Conservation (phyloP, 2,797 vertebrate species). For the Danio jaintianensis region DNA sequence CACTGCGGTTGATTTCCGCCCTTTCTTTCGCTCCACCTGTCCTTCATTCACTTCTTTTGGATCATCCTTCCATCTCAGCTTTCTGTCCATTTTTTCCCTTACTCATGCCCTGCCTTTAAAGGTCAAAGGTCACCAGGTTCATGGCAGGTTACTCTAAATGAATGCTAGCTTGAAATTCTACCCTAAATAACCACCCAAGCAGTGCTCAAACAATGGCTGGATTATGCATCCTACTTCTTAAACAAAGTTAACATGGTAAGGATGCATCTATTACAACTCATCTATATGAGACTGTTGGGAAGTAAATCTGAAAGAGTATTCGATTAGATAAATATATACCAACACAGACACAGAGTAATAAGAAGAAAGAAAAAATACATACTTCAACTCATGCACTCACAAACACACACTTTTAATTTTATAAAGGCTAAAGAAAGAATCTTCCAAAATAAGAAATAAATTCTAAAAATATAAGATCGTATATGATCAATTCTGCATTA, state of each 20-base stretch:
- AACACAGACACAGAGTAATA: constrained; percentile 61
- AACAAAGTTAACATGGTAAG: too few relatives aligned
- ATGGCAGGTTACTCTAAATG: constrained; percentile 55
- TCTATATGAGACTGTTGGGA: background rate
- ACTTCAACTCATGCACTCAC: constrained; percentile 4
- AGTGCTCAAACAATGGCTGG: background rate
- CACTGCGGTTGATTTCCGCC: constrained; percentile 6
- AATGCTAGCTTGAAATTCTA: constrained; percentile 24
- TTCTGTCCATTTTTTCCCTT: constrained; percentile 14
- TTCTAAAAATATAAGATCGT: too few relatives aligned
- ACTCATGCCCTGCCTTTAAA: constrained; percentile 44
- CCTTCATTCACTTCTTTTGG: constrained; percentile 20
- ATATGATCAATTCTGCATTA: too few relatives aligned
- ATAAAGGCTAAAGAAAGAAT: constrained; percentile 75
- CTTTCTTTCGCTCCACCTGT: constrained; percentile 23
- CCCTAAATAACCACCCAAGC: background rate
- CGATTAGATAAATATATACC: constrained; percentile 61
- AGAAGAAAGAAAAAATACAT: constrained; percentile 27
- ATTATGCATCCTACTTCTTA: constrained; percentile 7
- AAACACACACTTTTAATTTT: background rate
- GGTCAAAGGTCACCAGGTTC: constrained; percentile 76
- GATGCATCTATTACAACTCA: too few relatives aligned
- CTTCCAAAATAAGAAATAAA: background rate
- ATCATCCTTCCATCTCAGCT: constrained; percentile 6
- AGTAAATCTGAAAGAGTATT: constrained; percentile 53